phyloP scores from a whole-genome alignment of 2,888 invertebrate genomes.

The Meteorus cinctellus region DNA sequence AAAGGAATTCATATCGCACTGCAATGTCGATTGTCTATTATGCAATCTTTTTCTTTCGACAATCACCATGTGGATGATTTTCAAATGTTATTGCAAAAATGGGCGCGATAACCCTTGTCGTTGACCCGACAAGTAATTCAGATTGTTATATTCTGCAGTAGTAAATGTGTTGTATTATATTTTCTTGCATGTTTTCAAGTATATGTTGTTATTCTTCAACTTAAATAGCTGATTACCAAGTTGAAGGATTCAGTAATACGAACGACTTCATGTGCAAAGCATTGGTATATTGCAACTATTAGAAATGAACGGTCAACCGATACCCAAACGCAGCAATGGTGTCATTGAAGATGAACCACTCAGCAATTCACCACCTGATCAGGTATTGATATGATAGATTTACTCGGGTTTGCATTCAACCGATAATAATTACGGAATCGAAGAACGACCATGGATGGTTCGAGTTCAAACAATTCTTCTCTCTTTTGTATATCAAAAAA shows the following conservation, averaged over 20 bases:
- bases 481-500: too few species aligned
- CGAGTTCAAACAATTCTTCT: too few species aligned
- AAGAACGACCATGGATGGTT: too few species aligned
- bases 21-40: too few species aligned
- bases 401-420: too few species aligned
- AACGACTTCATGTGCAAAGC: not conserved
- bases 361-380: constrained; percentile 52
- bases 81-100: not conserved
- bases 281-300: not conserved
- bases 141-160: not conserved
- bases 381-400: constrained; percentile 37
- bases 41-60: not conserved
- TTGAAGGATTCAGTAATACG: not conserved
- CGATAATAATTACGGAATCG: too few species aligned
- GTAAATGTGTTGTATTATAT: not conserved
- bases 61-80: constrained; percentile 7
- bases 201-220: not conserved
- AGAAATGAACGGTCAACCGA: constrained; percentile 46
- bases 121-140: not conserved
- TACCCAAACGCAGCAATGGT: constrained; percentile 39
- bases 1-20: too few species aligned
- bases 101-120: not conserved
- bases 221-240: not conserved
- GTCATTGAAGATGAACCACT: not conserved
- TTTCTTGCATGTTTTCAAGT: not conserved